Evolutionary conservation across 2,113 vertebrate genomes (phyloP), one percentile per base, ranked within the genome.

Genomic region (Menidia beryllina): DNA sequence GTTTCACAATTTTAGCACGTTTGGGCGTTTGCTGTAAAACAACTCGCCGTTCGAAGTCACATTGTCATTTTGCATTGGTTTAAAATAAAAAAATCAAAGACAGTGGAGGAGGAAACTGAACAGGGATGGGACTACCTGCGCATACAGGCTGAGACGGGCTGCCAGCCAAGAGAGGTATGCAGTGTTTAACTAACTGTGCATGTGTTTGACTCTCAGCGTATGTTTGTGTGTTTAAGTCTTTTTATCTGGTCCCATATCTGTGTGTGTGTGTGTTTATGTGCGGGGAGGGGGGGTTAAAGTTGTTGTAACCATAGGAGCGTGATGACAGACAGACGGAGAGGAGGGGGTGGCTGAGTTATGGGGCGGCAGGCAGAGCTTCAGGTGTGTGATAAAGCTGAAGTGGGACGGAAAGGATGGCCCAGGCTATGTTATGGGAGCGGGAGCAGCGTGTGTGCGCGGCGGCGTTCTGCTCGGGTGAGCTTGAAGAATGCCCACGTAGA

Each of bases 401-500:
- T 54, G 25, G 62, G 72, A 36, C 51, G 51, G 54, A 75, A 67
- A 51, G 56, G 62, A 64, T 73, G 51, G 71, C 43, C 54, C 43
- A 17, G 52, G 52, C 45, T 52, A 75, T 62, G 77, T 86, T 79
- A 72, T 82, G 75, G 72, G 48, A 73, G 66, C 72, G 84, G 10
- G 53, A 25, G 19, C 56, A 17, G 52, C 61, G 61, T 49, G 72
- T 59, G 21, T 70, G 70, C 49, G 45, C 41, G 13, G 47, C 53
- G 20, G 54, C 77, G 91, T 93, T 93, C 85, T 91, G 90, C 92
- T 92, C 83, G 85, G 90, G 83, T 87, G 87, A 94, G 85, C 91
- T 76, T 89, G 88, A 93, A 92, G 91, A 93, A 94, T 94, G 85
- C 77, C 62, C 62, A 72, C 85, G 85, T 85, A 89, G 86, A 90